phyloP scores from a whole-genome alignment of 2,888 invertebrate genomes.

The Athalia circularis region DNA sequence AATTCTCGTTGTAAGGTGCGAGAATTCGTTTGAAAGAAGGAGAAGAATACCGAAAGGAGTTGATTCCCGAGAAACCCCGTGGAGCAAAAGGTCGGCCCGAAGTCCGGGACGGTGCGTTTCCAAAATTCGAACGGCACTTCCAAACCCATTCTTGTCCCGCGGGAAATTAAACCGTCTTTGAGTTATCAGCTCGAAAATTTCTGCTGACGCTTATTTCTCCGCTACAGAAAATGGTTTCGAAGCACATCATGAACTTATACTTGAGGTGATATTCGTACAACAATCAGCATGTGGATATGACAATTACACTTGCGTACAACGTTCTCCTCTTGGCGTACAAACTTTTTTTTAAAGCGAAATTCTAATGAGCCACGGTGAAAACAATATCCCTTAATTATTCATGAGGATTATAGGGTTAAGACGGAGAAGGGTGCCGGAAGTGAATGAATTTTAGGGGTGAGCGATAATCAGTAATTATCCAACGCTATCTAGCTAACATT shows the following conservation, averaged over 20 bases:
- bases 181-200: conserved; percentile 22
- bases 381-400: too few species aligned
- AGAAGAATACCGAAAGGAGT: conserved; percentile 9
- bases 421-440: too few species aligned
- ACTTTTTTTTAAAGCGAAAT: too few species aligned
- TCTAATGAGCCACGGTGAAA: too few species aligned
- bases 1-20: background rate
- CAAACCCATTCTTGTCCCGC: conserved; percentile 3
- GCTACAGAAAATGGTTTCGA: too few species aligned
- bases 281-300: too few species aligned
- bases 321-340: too few species aligned
- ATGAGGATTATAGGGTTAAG: too few species aligned
- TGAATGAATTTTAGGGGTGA: too few species aligned
- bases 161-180: conserved; percentile 28
- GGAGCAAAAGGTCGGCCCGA: conserved; percentile 10
- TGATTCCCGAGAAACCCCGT: conserved; percentile 13
- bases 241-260: too few species aligned
- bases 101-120: conserved; percentile 6
- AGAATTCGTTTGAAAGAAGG: background rate
- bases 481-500: background rate
- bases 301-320: too few species aligned
- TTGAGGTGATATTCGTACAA: too few species aligned
- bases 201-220: background rate
- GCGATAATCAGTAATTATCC: background rate
- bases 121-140: conserved; percentile 11